phyloP scores from a whole-genome alignment of 2,888 invertebrate species.

The Brenthis hecate region DNA sequence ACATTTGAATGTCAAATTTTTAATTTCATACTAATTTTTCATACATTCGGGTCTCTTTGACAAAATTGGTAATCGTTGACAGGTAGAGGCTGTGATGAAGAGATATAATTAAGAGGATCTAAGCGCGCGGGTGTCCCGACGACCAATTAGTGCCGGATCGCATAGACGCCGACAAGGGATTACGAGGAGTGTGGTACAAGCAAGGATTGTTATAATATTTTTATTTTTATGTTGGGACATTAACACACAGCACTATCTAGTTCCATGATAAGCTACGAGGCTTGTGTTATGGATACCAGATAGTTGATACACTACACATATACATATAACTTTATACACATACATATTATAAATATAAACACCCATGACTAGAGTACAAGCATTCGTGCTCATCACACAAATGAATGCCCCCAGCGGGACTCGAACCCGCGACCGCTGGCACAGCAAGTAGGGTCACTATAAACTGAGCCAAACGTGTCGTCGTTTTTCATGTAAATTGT shows the following conservation, averaged over 20 bases:
- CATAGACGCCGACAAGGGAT: conserved; percentile 47
- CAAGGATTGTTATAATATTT: conserved; percentile 31
- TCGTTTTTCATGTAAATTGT: neutral
- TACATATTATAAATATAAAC: no score
- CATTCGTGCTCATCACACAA: no score
- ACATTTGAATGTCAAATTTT: neutral
- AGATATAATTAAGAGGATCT: conserved; percentile 49
- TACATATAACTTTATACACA: no score
- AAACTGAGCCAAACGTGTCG: no score
- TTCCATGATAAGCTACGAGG: no score
- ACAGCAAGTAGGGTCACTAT: no score
- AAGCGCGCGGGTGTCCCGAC: conserved; percentile 47
- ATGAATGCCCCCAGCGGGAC: no score
- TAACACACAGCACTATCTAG: neutral
- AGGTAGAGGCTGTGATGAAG: conserved; percentile 39
- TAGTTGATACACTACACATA: no score
- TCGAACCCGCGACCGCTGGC: no score
- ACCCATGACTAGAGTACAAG: no score
- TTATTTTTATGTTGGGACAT: no score
- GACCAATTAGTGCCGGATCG: conserved; percentile 57
- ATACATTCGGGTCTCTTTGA: conserved; percentile 8
- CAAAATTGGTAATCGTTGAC: conserved; percentile 31
- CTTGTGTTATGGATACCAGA: no score
- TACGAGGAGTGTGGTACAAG: conserved; percentile 42
- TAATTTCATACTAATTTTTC: conserved; percentile 11